Evolutionary conservation across 1,140 invertebrate species (phyloP), one percentile per base, ranked within the genome.

Genomic region (Cepaea nemoralis): DNA sequence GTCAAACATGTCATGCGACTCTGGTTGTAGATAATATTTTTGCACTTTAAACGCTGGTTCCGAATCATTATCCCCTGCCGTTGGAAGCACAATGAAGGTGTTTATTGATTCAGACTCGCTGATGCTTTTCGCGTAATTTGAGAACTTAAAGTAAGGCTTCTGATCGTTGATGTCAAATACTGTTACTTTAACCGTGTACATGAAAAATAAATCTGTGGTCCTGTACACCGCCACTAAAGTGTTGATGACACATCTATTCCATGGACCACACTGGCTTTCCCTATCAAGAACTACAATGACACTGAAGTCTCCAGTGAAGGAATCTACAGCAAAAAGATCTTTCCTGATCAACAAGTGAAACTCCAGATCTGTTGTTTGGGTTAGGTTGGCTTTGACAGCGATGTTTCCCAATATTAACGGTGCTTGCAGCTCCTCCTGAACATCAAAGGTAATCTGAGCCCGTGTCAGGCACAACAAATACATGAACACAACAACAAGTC

Each of bases 121-220:
- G 0, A 90, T 69, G 10, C 35, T 74, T 0, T 85, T 69, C 27
- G 50, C 79, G 2, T 83, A 81, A n/a, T 63, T 77, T 0, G 77
- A 22, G 31, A 81, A 59, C 8, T 79, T 55, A 91, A 98, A 98
- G 16, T 94, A 92, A 0, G 97, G 97, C 2, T 95, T 94, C 91
- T 98, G 98, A 93, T 98, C 97, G 89, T 98, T 99, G 19, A 95
- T 96, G 89, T 98, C 97, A 12, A 85, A 69, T 0, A 90, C 48
- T 0, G 77, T 77, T 22, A 90, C 78, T 16, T 80, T 70, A 31
- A 86, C 73, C 40, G 55, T 75, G 67, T 83, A 78, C 10, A 82
- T 81, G 81, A 77, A 70, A n/a, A 88, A 75, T 16, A 86, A 80
- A 55, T 78, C 83, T 59, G 71, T 67, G 45, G 77, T 39, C 1